These are phyloP conservation scores for Rhombomys opimus DNA, from an alignment of 2,113 vertebrate species.

Conservation along the genomic window DNA sequence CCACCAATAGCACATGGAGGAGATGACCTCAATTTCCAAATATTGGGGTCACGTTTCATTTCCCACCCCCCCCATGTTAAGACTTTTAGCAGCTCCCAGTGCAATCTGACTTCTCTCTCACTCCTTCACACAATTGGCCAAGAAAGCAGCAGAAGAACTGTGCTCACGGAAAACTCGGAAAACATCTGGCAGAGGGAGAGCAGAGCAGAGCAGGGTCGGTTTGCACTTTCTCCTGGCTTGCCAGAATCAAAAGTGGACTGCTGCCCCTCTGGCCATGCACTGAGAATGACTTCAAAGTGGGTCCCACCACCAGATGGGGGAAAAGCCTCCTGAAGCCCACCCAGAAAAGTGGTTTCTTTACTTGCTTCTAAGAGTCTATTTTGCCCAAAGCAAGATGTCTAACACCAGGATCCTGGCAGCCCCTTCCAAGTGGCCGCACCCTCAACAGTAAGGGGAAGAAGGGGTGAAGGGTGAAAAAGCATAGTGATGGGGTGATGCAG, in stretches of 20 bases:
- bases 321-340: neutral
- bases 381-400: neutral
- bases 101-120: slow-evolving; percentile 65
- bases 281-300: neutral
- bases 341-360: neutral
- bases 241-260: neutral
- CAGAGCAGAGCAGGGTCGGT: neutral
- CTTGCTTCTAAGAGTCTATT: neutral
- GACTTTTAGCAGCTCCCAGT: slow-evolving; percentile 70
- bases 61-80: slow-evolving; percentile 70
- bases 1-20: slow-evolving; percentile 36
- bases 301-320: slow-evolving; percentile 14
- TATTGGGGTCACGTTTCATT: slow-evolving; percentile 83
- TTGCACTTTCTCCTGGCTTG: neutral
- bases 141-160: neutral
- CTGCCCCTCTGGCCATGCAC: neutral
- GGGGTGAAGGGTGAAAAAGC: no score
- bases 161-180: slow-evolving; percentile 43
- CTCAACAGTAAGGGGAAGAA: neutral
- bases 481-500: neutral
- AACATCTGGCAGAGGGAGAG: slow-evolving; percentile 66
- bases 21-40: slow-evolving; percentile 83
- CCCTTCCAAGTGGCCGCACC: neutral
- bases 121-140: slow-evolving; percentile 73
- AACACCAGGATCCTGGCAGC: neutral